A percentile compares a stretch with the other conserved stretches of the same genome.
Evolutionary conservation across 1,140 invertebrate genomes (phyloP).

Genomic region (Calliphora vicina): DNA sequence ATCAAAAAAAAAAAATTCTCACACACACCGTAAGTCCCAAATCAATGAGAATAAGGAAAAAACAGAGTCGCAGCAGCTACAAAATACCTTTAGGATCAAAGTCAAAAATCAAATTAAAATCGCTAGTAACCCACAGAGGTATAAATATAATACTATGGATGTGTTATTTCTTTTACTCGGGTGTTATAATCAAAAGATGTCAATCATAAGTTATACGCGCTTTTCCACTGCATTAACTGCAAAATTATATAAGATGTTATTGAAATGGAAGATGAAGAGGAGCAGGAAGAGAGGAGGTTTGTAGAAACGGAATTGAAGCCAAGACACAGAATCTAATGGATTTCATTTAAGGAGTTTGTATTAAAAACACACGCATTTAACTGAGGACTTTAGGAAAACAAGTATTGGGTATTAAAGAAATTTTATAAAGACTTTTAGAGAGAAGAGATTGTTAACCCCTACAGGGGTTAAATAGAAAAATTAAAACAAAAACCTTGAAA

Average conservation of each 20-base stretch:
- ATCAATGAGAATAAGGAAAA: slow-evolving; percentile 5
- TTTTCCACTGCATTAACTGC: slow-evolving; percentile 25
- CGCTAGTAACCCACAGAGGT: slow-evolving; percentile 6
- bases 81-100: slow-evolving; percentile 34
- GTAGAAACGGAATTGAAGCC: background rate
- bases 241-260: background rate
- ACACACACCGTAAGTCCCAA: background rate
- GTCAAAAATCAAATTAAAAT: slow-evolving; percentile 35
- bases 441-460: background rate
- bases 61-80: background rate
- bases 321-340: slow-evolving; percentile 14
- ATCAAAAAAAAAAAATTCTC: background rate
- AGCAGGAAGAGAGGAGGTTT: background rate
- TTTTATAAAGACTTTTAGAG: background rate
- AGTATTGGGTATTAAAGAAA: slow-evolving; percentile 3
- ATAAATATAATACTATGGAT: background rate
- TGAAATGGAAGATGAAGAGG: background rate
- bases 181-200: slow-evolving; percentile 33
- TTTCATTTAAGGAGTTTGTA: background rate
- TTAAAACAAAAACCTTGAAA: too few species aligned
- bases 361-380: background rate
- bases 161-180: background rate
- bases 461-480: too few species aligned
- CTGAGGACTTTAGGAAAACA: background rate
- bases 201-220: slow-evolving; percentile 29